These are phyloP conservation scores for Paedocypris sp. DNA, from an alignment of 2,113 vertebrate genomes.

Conservation along the genomic window DNA sequence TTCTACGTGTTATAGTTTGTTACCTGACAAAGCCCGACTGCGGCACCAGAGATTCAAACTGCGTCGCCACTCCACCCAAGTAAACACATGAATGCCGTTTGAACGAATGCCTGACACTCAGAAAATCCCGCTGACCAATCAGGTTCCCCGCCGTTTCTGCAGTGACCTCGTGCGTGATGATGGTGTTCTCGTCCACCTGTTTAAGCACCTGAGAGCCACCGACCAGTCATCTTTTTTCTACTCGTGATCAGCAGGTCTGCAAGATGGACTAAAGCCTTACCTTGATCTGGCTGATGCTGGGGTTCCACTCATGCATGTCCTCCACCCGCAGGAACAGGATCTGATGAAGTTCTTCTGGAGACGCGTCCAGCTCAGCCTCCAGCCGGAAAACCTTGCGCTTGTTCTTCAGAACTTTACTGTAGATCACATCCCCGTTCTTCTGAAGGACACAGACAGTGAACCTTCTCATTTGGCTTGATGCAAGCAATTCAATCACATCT, in stretches of 20 bases:
- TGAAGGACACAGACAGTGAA: slow-evolving; percentile 3
- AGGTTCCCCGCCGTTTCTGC: slow-evolving; percentile 54
- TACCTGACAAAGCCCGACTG: slow-evolving; percentile 66
- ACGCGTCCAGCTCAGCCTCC: slow-evolving; percentile 57
- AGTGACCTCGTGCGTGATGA: slow-evolving; percentile 66
- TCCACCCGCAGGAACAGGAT: slow-evolving; percentile 62
- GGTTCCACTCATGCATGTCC: slow-evolving; percentile 70
- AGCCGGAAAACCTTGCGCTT: slow-evolving; percentile 61
- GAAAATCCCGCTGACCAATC: slow-evolving; percentile 68
- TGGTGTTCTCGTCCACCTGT: slow-evolving; percentile 48
- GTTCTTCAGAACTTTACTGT: slow-evolving; percentile 52
- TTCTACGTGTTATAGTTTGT: not conserved
- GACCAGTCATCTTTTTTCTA: too few relatives aligned
- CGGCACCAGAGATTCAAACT: slow-evolving; percentile 49
- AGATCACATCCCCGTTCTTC: slow-evolving; percentile 50
- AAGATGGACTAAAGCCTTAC: slow-evolving; percentile 52
- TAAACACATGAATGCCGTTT: slow-evolving; percentile 50
- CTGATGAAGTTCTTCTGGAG: slow-evolving; percentile 48
- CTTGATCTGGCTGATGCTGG: slow-evolving; percentile 53
- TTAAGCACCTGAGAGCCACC: slow-evolving; percentile 55
- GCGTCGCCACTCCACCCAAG: slow-evolving; percentile 57
- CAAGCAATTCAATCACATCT: too few relatives aligned
- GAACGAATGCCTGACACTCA: slow-evolving; percentile 60
- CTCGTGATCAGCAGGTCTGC: too few relatives aligned
- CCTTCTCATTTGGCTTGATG: too few relatives aligned